These are phyloP conservation scores for Hippasteria phrygiana DNA, from an alignment of 53 echinoderm and acorn worm species.

Conservation along the genomic window DNA sequence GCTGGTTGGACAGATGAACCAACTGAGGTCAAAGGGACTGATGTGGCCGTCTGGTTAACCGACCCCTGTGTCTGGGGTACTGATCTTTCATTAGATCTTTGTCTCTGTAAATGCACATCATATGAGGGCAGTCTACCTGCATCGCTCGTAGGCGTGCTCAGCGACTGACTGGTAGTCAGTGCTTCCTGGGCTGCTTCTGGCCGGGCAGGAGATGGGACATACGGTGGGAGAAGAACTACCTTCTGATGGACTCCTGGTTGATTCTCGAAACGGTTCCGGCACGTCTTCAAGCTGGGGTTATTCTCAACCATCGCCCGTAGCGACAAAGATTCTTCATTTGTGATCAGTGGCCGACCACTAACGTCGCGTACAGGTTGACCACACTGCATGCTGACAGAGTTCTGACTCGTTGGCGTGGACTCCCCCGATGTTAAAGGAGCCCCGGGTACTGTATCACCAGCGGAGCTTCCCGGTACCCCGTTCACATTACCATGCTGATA, in stretches of 20 bases:
- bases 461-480: constrained; percentile 27
- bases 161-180: neutral
- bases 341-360: constrained; percentile 62
- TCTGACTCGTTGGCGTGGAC: constrained; percentile 13
- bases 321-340: constrained; percentile 81
- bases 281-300: constrained; percentile 87
- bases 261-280: constrained; percentile 84
- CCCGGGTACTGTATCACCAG: constrained; percentile 8
- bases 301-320: constrained; percentile 80
- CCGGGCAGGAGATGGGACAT: constrained; percentile 3
- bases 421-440: neutral
- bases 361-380: constrained; percentile 6
- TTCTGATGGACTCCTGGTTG: constrained; percentile 73
- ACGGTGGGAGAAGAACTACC: constrained; percentile 50
- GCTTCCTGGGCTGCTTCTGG: constrained; percentile 27
- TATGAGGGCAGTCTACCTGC: constrained; percentile 36
- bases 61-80: neutral
- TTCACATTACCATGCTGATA: constrained; percentile 28
- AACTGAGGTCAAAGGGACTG: neutral
- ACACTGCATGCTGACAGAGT: neutral
- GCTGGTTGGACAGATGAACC: neutral
- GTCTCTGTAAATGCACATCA: constrained; percentile 44
- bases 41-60: neutral
- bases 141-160: constrained; percentile 29
- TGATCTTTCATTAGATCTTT: constrained; percentile 8